phyloP scores from a whole-genome alignment of 2,113 vertebrate species.

The Cephalopholis sonnerati region DNA sequence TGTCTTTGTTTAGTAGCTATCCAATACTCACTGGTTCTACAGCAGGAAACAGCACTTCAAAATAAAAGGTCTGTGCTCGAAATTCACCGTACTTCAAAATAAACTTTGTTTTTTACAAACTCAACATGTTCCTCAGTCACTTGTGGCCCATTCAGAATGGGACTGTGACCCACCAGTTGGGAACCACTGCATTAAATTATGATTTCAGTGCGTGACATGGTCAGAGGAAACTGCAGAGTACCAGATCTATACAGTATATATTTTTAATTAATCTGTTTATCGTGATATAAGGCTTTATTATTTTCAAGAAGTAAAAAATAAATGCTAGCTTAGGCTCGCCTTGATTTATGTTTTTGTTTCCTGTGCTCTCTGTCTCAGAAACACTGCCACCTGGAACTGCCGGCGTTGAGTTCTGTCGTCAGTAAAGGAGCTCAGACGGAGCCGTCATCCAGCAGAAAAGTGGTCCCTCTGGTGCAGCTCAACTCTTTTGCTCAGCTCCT shows the following conservation, averaged over 20 bases:
- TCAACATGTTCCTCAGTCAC: no score
- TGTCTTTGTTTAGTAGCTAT: no score
- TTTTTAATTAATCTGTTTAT: background rate
- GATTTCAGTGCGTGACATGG: no score
- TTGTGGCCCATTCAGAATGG: no score
- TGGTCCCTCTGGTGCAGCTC: conserved; percentile 88
- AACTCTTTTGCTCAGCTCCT: conserved; percentile 89
- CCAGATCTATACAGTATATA: background rate
- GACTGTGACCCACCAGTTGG: no score
- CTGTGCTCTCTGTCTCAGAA: conserved; percentile 84
- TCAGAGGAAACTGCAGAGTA: no score
- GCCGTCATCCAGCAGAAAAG: conserved; percentile 54
- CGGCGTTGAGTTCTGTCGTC: conserved; percentile 64
- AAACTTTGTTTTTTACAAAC: no score
- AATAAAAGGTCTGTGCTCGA: no score
- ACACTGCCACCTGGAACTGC: conserved; percentile 81
- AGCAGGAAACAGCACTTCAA: no score
- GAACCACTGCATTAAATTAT: no score
- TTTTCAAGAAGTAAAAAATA: background rate
- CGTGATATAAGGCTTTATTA: background rate
- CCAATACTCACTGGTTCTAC: no score
- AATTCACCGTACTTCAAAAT: no score
- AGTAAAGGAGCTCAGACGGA: conserved; percentile 47
- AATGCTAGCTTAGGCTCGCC: background rate
- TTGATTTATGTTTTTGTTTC: conserved; percentile 18